phyloP scores from a whole-genome alignment of 2,797 vertebrate species.

The Melopsittacus undulatus region DNA sequence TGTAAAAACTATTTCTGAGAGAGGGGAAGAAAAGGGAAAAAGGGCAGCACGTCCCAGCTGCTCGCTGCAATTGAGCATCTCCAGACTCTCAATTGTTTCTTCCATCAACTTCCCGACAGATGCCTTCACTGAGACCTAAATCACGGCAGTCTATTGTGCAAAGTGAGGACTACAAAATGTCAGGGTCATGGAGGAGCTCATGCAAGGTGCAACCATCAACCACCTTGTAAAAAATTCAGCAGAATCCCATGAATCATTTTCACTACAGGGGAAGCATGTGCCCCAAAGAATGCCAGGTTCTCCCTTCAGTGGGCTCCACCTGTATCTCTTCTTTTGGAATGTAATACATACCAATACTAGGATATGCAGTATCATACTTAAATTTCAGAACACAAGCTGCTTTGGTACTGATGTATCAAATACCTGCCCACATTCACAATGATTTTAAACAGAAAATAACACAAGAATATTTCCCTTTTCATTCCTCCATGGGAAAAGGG shows the following conservation, averaged over 20 bases:
- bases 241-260: not conserved
- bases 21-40: not conserved
- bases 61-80: not conserved
- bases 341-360: rapidly evolving
- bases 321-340: not conserved
- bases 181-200: not conserved
- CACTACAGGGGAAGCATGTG: not conserved
- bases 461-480: not conserved
- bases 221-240: not conserved
- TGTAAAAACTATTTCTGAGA: not conserved
- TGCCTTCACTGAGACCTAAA: not conserved
- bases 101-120: not conserved
- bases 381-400: not conserved
- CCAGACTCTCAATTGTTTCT: not conserved
- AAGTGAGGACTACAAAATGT: not conserved
- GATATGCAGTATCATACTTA: rapidly evolving
- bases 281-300: not conserved
- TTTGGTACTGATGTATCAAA: not conserved
- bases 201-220: not conserved
- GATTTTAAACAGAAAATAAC: not conserved
- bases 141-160: not conserved
- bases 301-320: not conserved
- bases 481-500: not conserved
- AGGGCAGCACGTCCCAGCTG: not conserved
- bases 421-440: rapidly evolving